A percentile compares a stretch with the other conserved stretches of the same genome.
phyloP scores from a whole-genome alignment of 2,797 vertebrate species.

The Oreochromis grahami region DNA sequence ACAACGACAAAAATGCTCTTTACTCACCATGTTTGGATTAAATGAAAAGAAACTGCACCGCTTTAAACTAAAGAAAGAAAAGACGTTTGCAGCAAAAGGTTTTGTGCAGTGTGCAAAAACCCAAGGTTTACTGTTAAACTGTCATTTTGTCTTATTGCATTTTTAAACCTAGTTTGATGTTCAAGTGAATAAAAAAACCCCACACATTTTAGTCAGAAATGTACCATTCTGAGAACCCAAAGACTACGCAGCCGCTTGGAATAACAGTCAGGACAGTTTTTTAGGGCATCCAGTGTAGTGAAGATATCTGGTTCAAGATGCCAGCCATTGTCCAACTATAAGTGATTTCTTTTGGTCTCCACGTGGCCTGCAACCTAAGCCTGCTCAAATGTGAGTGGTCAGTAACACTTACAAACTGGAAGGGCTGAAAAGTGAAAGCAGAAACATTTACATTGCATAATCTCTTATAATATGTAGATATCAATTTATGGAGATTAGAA shows the following conservation, averaged over 20 bases:
- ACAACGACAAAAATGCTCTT: background rate
- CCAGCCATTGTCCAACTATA: background rate
- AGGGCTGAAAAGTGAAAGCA: background rate
- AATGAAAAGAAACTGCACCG: background rate
- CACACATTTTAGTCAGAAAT: background rate
- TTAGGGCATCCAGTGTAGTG: background rate
- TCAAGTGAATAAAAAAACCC: background rate
- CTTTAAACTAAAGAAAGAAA: background rate
- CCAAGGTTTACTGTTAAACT: background rate
- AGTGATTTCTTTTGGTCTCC: background rate
- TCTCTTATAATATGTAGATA: background rate
- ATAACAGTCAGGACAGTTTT: background rate
- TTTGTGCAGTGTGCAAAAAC: background rate
- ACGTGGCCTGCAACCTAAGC: background rate
- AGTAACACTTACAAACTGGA: background rate
- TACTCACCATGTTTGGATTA: background rate
- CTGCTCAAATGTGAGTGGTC: background rate
- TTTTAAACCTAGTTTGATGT: background rate
- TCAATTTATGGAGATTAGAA: background rate
- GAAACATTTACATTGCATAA: background rate
- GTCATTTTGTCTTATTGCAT: background rate
- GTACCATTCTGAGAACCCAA: background rate
- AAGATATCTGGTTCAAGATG: background rate
- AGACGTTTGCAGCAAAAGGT: background rate
- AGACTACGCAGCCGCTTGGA: background rate